Conservation (phyloP, 2,113 vertebrate genomes). For the Azemiops feae region DNA sequence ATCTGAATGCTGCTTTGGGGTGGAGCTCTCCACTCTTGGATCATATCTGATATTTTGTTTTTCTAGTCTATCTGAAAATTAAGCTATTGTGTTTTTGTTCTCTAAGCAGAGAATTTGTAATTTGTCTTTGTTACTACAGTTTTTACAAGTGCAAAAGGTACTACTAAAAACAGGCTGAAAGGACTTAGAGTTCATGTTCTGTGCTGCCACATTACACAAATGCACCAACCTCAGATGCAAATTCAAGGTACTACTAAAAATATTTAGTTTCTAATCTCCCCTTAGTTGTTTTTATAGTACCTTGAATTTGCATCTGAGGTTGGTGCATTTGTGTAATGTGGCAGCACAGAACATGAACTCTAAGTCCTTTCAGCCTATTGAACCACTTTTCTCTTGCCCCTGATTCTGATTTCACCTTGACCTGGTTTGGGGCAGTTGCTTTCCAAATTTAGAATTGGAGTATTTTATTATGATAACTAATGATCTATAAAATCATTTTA, state of each 20-base stretch:
- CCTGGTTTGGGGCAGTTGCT: not conserved
- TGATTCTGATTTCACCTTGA: not conserved
- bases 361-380: not conserved
- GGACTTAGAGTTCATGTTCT: not conserved
- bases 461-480: not conserved
- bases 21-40: not conserved
- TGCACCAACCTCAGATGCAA: not conserved
- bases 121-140: not conserved
- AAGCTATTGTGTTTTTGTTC: not conserved
- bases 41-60: not conserved
- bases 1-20: not conserved
- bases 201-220: not conserved
- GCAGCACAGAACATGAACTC: not conserved
- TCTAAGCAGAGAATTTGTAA: not conserved
- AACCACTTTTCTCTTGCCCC: not conserved
- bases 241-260: not conserved
- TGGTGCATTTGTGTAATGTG: not conserved
- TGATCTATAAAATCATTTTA: not conserved
- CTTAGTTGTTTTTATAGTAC: not conserved
- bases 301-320: not conserved
- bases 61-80: not conserved
- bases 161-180: not conserved
- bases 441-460: not conserved
- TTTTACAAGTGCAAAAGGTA: not conserved
- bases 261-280: too few relatives aligned